Base-by-base conservation (phyloP, 2,797 vertebrate genomes). In the Sternotherus odoratus region DNA sequence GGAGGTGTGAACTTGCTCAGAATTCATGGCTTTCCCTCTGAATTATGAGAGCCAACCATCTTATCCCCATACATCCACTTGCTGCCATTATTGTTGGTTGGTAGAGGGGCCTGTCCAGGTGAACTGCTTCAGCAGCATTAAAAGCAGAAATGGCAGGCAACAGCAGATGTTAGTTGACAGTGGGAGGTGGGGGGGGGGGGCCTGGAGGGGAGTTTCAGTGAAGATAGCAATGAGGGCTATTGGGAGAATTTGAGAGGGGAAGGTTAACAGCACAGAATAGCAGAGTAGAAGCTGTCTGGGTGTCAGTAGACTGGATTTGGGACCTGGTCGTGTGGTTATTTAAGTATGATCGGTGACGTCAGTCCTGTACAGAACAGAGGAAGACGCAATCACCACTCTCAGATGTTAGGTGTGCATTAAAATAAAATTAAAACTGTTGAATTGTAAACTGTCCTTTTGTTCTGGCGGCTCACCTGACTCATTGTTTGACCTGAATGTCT, bases 271-370 rank as follows among this genome's bases (percentile, higher is more conserved):
- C n/a, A 21, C 17, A 36, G n/a, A 66, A 66, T 21, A 36, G 63
- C 79, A 12, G 30, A 91, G 17, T 33, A 82, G 84, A 84, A 94
- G 49, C 82, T 2, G 66, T 57, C 24, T 74, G 60, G 33, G 53
- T 43, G 11, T 82, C 30, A 77, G 17, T 57, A 12, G 28, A 30
- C 43, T 50, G 6, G 39, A 81, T 85, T 46, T 87, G 72, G 83
- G 77, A 24, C 19, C 4, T 5, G 2, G 39, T 6, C 23, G 9
- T 57, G 24, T 91, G 33, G 24, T 69, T 78, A n/a, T 57, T 54
- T 21, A 50, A 72, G n/a, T 5, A 5, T 17, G 33, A 49, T 33
- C 84, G 90, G 54, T 54, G 57, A 83, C 8, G 13, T 13, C 23
- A 7, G 0, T 74, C 46, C 46, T 60, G n/a, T 86, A 90, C 54